Evolutionary conservation across 2,888 invertebrate genomes (phyloP), one percentile per base, ranked within the genome.

Genomic region (Macaria notata): DNA sequence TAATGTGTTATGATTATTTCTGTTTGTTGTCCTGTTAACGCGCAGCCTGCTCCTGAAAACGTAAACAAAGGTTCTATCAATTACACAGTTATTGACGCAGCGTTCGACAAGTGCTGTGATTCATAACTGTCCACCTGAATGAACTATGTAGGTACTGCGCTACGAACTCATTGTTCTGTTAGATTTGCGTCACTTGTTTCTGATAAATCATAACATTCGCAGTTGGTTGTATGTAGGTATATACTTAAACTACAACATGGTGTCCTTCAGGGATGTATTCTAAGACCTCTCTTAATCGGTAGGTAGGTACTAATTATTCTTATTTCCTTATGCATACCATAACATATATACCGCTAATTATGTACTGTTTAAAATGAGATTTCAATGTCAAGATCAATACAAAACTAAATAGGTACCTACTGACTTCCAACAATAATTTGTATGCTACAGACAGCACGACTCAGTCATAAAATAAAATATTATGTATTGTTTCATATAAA

Each of bases 1-100:
- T 93, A 94, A 67, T 93, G 93, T 0, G 89, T 87, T 49, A 94
- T 76, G 48, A 93, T 86, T 5, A 93, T 83, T 72, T 94, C 93
- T 30, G 92, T 92, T 73, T 94, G 93, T 46, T 92, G 88, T 19
- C 92, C 90, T 31, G 93, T 88, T 47, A 94, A 73, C 1, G 93
- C 93, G 54, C 92, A 87, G 4, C 94, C 94, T 42, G 88, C 72
- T 62, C 94, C 94, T 94, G 79, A 54, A 89, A 91, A 55, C 9
- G 47, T 48, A 46, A 50, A 45, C 4, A 9, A 47, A 8, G 0
- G 41, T 5, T 41, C 4, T 4, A 9, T 41, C n/a, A 41, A 8
- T 41, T 7, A 7, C 38, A 5, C 8, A 7, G 38, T n/a, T 41
- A 41, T 41, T 5, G 8, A 8, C 9, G 6, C 1, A 38, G 38